These are phyloP conservation scores for Cetonia aurata DNA, from an alignment of 2,888 invertebrate species.

Conservation along the genomic window DNA sequence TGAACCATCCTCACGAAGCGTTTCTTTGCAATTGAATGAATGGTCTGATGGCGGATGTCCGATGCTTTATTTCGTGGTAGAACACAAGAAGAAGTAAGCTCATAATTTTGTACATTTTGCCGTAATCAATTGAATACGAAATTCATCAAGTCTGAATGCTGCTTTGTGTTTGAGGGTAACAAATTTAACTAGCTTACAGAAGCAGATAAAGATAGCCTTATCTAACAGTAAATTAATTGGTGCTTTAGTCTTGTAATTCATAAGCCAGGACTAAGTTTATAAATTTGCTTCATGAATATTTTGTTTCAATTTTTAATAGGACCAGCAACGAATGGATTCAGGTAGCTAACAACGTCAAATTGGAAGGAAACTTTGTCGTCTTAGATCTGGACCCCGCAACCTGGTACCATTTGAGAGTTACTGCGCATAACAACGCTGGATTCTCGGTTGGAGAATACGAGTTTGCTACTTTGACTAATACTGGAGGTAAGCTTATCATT, in stretches of 20 bases:
- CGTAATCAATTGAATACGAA: no score
- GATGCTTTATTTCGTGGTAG: constrained; percentile 95
- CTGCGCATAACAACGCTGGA: constrained; percentile 95
- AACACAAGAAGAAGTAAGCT: constrained; percentile 90
- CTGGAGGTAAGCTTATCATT: constrained; percentile 81
- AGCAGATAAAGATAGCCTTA: no score
- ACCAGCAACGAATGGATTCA: constrained; percentile 92
- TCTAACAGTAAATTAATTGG: no score
- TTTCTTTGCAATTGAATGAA: constrained; percentile 90
- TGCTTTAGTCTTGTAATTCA: no score
- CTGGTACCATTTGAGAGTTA: constrained; percentile 93
- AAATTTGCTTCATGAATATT: constrained; percentile 2
- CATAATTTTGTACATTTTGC: neutral
- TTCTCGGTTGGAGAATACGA: constrained; percentile 95
- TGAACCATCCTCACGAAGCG: constrained; percentile 92
- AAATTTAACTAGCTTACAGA: no score
- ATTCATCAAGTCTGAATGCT: no score
- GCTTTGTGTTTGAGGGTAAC: no score
- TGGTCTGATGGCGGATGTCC: constrained; percentile 97
- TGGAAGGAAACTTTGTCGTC: constrained; percentile 90
- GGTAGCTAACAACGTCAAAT: constrained; percentile 93
- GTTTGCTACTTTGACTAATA: constrained; percentile 93
- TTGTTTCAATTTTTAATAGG: constrained; percentile 64
- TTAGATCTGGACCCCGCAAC: constrained; percentile 93
- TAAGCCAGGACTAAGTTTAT: neutral